phyloP scores from a whole-genome alignment of 2,797 vertebrate genomes.

The Schizopygopsis malacanthus region DNA sequence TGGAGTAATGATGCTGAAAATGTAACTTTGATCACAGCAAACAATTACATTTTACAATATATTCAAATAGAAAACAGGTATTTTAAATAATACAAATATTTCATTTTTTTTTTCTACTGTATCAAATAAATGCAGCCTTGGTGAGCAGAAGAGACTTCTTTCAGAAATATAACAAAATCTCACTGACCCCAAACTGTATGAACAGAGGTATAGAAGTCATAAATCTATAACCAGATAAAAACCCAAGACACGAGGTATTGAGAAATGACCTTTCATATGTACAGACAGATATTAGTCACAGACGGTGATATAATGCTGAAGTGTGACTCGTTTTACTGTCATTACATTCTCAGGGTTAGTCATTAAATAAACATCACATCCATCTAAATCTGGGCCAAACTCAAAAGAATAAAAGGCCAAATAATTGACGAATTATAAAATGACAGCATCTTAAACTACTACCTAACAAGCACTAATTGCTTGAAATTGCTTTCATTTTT shows the following conservation, averaged over 20 bases:
- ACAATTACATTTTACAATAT: not conserved
- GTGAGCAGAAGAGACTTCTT: not conserved
- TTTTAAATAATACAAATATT: not conserved
- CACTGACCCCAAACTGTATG: not conserved
- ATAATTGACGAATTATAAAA: not conserved
- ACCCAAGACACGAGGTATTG: not conserved
- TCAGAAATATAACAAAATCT: not conserved
- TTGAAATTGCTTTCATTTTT: too few species aligned
- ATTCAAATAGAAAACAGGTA: not conserved
- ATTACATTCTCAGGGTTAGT: not conserved
- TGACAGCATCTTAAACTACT: not conserved
- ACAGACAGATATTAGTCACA: conserved; percentile 7
- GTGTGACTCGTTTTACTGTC: not conserved
- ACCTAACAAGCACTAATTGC: not conserved
- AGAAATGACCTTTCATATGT: not conserved
- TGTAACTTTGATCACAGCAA: not conserved
- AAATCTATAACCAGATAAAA: not conserved
- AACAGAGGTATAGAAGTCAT: not conserved
- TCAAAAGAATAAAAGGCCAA: not conserved
- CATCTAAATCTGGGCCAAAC: not conserved
- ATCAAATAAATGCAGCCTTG: not conserved
- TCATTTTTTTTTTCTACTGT: not conserved
- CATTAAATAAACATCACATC: conserved; percentile 15
- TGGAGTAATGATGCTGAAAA: conserved; percentile 1
- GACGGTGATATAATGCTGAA: not conserved